Conservation (phyloP, 1,140 invertebrate species). For the Bursaphelenchus mucronatus region DNA sequence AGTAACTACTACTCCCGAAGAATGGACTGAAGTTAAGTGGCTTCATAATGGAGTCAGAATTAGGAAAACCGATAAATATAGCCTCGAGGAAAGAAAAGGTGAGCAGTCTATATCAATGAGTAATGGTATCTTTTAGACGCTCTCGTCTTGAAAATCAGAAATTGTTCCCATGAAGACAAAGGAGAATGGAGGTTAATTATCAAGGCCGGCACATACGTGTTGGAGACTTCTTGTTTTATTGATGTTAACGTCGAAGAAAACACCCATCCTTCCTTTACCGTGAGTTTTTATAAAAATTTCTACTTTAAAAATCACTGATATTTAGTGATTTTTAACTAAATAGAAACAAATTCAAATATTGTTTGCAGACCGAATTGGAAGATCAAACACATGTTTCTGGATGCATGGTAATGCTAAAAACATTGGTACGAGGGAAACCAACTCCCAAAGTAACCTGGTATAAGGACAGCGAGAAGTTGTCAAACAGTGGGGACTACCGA, state of each 20-base stretch:
- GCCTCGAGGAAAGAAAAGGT: conserved; percentile 1
- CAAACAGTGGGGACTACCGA: conserved; percentile 37
- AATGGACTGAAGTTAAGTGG: background rate
- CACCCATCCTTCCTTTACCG: too few species aligned
- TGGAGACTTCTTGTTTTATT: too few species aligned
- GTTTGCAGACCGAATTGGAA: conserved; percentile 24
- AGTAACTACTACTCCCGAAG: background rate
- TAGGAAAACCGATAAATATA: background rate
- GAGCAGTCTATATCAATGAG: background rate
- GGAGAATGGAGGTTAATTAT: too few species aligned
- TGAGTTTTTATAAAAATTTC: conserved; percentile 2
- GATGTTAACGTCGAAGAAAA: too few species aligned
- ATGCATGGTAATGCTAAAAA: conserved; percentile 43
- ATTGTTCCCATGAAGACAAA: too few species aligned
- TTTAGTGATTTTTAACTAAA: too few species aligned
- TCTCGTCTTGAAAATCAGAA: too few species aligned
- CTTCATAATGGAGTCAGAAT: background rate
- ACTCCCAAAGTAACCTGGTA: conserved; percentile 44
- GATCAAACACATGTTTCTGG: conserved; percentile 28
- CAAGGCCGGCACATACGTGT: too few species aligned
- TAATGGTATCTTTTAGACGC: too few species aligned
- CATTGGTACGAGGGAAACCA: conserved; percentile 28
- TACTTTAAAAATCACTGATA: conserved; percentile 15
- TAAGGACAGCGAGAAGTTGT: conserved; percentile 35
- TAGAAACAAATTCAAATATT: too few species aligned